These are phyloP conservation scores for Mus minutoides DNA, from an alignment of 2,797 vertebrate genomes.

Conservation along the genomic window DNA sequence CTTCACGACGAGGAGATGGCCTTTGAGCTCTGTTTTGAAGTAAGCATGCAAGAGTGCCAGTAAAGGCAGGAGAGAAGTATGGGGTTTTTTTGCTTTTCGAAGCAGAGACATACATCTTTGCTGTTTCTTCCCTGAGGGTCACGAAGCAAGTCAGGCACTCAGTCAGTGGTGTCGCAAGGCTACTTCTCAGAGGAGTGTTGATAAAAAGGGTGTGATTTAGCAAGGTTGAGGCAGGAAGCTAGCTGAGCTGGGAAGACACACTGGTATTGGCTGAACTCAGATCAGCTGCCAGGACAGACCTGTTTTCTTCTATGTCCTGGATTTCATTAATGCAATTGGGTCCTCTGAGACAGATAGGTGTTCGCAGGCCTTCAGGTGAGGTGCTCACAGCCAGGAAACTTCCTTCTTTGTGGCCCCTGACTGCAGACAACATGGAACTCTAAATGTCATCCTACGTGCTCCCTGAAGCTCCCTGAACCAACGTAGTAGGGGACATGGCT, in stretches of 20 bases:
- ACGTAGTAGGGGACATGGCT: neutral
- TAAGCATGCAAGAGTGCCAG: neutral
- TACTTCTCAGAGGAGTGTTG: neutral
- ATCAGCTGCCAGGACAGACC: neutral
- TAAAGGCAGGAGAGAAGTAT: neutral
- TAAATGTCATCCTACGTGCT: neutral
- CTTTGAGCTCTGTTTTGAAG: slow-evolving; percentile 11
- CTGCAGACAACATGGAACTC: neutral
- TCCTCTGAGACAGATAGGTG: neutral
- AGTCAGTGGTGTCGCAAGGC: neutral
- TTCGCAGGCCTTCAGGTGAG: neutral
- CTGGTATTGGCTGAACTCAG: neutral
- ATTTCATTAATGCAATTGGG: neutral
- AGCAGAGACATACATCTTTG: neutral
- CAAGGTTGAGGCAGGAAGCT: neutral
- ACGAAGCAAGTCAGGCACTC: neutral
- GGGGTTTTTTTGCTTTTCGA: neutral
- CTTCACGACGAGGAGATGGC: slow-evolving; percentile 35
- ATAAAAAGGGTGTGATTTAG: neutral
- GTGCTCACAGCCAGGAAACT: neutral
- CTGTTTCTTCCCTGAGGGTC: neutral
- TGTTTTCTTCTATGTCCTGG: neutral
- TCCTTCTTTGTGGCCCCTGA: neutral
- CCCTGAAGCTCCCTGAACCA: neutral
- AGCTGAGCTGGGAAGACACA: neutral